phyloP scores from a whole-genome alignment of 2,113 vertebrate species.

The Myiozetetes cayanensis region DNA sequence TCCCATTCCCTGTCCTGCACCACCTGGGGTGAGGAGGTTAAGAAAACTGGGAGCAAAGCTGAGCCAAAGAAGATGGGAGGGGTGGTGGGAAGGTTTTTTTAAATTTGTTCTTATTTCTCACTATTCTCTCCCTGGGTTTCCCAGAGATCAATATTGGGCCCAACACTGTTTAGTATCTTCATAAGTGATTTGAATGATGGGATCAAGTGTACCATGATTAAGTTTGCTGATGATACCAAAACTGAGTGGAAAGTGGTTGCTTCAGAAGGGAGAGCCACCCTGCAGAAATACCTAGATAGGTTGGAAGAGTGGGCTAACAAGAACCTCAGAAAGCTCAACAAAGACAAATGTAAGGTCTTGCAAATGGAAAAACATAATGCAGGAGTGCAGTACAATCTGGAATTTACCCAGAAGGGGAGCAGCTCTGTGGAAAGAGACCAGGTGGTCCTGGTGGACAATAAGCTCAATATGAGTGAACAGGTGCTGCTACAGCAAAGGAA shows the following conservation, averaged over 20 bases:
- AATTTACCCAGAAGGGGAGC: not conserved
- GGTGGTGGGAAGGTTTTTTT: not conserved
- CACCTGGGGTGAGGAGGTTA: not conserved
- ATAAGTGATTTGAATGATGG: not conserved
- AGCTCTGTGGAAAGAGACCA: not conserved
- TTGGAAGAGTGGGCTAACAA: not conserved
- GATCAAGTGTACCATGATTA: not conserved
- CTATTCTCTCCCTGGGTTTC: not conserved
- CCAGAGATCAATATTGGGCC: not conserved
- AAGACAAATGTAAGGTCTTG: not conserved
- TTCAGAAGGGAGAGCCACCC: not conserved
- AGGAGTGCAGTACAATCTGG: not conserved
- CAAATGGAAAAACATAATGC: not conserved
- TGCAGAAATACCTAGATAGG: not conserved
- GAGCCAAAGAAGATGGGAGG: not conserved
- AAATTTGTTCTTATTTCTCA: not conserved
- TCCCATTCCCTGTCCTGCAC: not conserved
- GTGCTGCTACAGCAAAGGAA: not conserved
- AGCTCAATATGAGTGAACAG: not conserved
- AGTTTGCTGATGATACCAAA: not conserved
- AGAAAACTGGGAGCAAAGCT: not conserved
- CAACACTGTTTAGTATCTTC: not conserved
- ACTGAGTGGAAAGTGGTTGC: not conserved
- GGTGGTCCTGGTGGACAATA: not conserved
- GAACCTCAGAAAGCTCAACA: not conserved